Evolutionary conservation across 2,113 vertebrate species (phyloP).

Genomic region (Rhegmatorhina hoffmannsi): DNA sequence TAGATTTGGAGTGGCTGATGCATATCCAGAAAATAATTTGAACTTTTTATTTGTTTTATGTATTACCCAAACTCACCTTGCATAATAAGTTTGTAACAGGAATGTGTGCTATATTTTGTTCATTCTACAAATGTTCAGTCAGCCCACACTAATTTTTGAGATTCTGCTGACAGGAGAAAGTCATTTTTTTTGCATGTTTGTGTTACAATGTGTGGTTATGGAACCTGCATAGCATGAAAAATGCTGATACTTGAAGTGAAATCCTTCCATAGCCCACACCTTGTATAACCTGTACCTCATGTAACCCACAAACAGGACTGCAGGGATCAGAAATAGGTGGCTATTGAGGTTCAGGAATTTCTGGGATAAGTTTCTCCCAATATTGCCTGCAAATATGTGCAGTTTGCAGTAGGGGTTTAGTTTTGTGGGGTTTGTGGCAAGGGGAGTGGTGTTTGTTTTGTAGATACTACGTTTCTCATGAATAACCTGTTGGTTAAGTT

Average conservation of each 20-base stretch:
- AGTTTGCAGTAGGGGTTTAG: neutral
- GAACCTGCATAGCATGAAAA: neutral
- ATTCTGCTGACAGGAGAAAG: neutral
- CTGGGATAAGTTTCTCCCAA: neutral
- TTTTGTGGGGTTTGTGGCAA: neutral
- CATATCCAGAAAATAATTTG: neutral
- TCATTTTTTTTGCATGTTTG: neutral
- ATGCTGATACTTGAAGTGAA: neutral
- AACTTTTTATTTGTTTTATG: neutral
- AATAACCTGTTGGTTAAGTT: neutral
- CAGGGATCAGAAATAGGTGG: neutral
- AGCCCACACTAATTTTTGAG: slow-evolving; percentile 1
- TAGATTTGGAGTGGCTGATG: neutral
- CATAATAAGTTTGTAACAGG: neutral
- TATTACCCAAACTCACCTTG: neutral
- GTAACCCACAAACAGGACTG: neutral
- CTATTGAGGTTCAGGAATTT: neutral
- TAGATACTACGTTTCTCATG: neutral
- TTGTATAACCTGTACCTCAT: neutral
- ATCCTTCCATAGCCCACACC: neutral
- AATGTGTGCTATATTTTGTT: neutral
- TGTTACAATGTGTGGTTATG: neutral
- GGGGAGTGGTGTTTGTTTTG: neutral
- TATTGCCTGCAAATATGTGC: neutral
- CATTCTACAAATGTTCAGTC: neutral